Base-by-base conservation (phyloP, 2,888 invertebrate genomes). In the Lasioglossum calceatum region DNA sequence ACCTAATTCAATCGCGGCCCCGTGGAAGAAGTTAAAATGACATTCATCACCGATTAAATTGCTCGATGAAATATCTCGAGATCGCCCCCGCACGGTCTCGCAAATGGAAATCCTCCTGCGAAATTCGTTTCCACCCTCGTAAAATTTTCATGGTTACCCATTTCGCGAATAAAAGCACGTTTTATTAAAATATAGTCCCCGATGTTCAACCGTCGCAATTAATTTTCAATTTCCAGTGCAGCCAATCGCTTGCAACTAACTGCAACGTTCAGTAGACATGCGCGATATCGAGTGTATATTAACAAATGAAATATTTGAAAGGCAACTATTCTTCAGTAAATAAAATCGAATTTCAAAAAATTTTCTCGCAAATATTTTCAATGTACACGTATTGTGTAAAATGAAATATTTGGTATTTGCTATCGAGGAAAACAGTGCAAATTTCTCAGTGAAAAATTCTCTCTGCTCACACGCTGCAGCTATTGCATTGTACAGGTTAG, bases 1-100 rank as follows among this genome's bases (percentile, higher is more conserved):
- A 58, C 76, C 76, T 79, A 84, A 85, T 79, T 85, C 79, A 77
- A 84, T 85, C 76, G 58, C 58, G 47, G 27, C 78, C 39, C 27
- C 71, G 54, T 54, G n/a, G 50, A 54, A 78, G 71, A 78, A 71
- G 78, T 78, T 78, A 71, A 78, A 78, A 78, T 50, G 78, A 47
- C 54, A 78, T 78, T 78, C 47, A 78, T 78, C 78, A 71, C 71
- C 71, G 42, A 71, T 78, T 78, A 78, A 78, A 78, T 78, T 78
- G 78, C 78, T 36, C 78, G 71, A 71, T 71, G 50, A 71, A 71
- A 78, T 71, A 58, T 54, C 10, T 23, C 70, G 5, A 23, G 32
- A 23, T 10, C 36, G 19, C 8, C 7, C 36, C 19, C 19, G 16
- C 36, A 8, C n/a, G 16, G 10, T n/a, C 54, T 23, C 39, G 8